Percentiles rank a stretch among this genome's conserved stretches.
Conservation (phyloP, 2,113 vertebrate genomes). For the Microtus richardsoni region DNA sequence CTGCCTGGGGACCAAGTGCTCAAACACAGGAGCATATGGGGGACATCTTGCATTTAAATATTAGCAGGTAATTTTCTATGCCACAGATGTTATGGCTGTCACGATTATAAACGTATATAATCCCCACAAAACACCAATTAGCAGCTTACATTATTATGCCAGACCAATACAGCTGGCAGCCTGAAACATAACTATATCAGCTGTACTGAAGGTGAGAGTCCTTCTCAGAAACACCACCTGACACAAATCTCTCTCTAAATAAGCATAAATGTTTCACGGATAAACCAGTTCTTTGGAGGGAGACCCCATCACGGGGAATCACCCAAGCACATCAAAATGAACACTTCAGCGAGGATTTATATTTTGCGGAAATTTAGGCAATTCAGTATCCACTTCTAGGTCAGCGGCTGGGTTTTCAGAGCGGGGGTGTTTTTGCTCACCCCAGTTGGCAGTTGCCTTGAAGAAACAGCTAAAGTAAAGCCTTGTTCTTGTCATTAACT, state of each 20-base stretch:
- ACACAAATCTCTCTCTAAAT: neutral
- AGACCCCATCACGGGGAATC: neutral
- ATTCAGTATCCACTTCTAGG: neutral
- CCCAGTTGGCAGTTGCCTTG: slow-evolving; percentile 18
- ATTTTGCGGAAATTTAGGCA: slow-evolving; percentile 5
- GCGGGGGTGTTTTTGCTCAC: neutral
- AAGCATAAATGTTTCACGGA: slow-evolving; percentile 20
- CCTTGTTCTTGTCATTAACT: slow-evolving; percentile 46
- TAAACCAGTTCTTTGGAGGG: slow-evolving; percentile 6
- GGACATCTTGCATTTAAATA: neutral
- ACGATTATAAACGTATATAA: neutral
- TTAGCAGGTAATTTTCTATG: neutral
- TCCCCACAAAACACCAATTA: neutral
- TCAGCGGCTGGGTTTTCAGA: neutral
- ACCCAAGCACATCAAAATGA: neutral
- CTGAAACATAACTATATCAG: neutral
- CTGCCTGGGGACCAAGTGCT: too few species aligned
- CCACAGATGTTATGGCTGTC: neutral
- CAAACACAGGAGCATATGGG: neutral
- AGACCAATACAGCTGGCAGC: neutral
- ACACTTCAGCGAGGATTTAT: neutral
- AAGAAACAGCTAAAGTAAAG: slow-evolving; percentile 22
- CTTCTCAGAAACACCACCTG: slow-evolving; percentile 30
- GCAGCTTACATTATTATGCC: neutral
- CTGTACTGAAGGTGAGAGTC: neutral